A percentile compares a stretch with the other conserved stretches of the same genome.
Evolutionary conservation across 2,797 vertebrate species (phyloP).

Genomic region (Gephyroberyx darwinii): DNA sequence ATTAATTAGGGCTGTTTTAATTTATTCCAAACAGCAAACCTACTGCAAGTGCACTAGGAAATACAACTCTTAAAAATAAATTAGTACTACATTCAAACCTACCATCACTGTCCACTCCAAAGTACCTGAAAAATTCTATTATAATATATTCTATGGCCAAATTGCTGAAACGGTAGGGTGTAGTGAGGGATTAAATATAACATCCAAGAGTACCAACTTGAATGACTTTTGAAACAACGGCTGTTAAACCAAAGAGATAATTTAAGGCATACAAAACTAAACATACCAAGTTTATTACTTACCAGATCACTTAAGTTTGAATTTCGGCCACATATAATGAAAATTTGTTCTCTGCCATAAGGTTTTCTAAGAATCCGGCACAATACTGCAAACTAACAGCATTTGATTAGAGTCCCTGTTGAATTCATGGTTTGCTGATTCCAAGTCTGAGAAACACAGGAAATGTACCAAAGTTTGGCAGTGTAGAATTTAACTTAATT

Average conservation of each 20-base stretch:
- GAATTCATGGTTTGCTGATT: not conserved
- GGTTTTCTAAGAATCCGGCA: not conserved
- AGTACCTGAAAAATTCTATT: not conserved
- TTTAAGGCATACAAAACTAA: conserved; percentile 64
- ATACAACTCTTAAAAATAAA: not conserved
- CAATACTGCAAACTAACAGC: not conserved
- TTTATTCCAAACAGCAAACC: no score
- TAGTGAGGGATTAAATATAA: not conserved
- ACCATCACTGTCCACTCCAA: not conserved
- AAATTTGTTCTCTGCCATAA: not conserved
- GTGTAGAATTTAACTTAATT: conserved; percentile 17
- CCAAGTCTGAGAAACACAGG: conserved; percentile 17
- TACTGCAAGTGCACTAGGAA: not conserved
- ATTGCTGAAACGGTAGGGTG: not conserved
- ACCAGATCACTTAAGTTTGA: not conserved
- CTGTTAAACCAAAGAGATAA: conserved; percentile 22
- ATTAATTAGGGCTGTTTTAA: no score
- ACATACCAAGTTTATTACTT: not conserved
- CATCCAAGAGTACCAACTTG: not conserved
- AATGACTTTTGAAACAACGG: conserved; percentile 6
- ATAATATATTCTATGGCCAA: not conserved
- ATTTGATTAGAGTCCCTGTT: conserved; percentile 13
- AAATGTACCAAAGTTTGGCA: conserved; percentile 29
- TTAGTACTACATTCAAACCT: not conserved
- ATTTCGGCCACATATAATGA: not conserved